Percentiles rank a stretch among this genome's conserved stretches.
Evolutionary conservation across 2,113 vertebrate genomes (phyloP).

Genomic region (Telmatochromis brachygnathus): DNA sequence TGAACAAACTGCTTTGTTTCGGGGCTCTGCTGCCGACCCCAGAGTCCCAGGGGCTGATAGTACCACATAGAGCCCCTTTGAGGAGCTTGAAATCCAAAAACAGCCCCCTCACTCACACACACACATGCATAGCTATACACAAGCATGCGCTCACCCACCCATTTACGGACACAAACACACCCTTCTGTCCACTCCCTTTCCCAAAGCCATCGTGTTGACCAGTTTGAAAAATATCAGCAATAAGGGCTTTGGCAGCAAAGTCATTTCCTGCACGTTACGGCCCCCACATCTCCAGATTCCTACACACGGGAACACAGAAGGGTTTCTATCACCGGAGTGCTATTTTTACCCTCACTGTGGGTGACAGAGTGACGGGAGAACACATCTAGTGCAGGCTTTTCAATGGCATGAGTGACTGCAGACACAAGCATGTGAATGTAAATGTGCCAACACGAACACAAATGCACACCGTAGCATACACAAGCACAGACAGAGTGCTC

Average conservation of each 20-base stretch:
- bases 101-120: constrained; percentile 46
- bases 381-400: background rate
- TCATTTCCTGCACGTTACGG: constrained; percentile 57
- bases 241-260: constrained; percentile 43
- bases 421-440: background rate
- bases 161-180: constrained; percentile 42
- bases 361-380: constrained; percentile 15
- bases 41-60: constrained; percentile 61
- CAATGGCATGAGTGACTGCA: constrained; percentile 2
- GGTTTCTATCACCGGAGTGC: constrained; percentile 37
- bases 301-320: constrained; percentile 49
- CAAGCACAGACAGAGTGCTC: background rate
- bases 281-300: constrained; percentile 57
- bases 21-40: constrained; percentile 38
- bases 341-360: constrained; percentile 59
- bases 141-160: background rate
- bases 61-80: constrained; percentile 58
- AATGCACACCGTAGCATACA: background rate
- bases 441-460: background rate
- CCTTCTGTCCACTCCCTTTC: constrained; percentile 41
- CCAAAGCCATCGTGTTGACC: constrained; percentile 40
- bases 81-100: constrained; percentile 47
- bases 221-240: constrained; percentile 50
- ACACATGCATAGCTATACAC: constrained; percentile 3
- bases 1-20: constrained; percentile 70